Base-by-base conservation (phyloP, 2,888 invertebrate species). In the Netelia melanura region DNA sequence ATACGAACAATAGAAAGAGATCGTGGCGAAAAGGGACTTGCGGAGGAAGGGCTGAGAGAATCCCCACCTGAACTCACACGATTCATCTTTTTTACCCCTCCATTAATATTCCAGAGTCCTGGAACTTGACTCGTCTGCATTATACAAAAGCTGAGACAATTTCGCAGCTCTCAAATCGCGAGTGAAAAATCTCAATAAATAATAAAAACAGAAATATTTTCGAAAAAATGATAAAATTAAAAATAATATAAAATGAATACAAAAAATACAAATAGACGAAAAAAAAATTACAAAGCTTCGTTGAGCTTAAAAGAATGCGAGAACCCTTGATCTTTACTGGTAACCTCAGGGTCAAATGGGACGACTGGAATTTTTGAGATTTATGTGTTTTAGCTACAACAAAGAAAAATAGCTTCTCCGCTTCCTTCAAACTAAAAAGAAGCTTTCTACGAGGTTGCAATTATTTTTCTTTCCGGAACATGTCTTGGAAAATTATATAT, bases 51-150 rank as follows among this genome's bases (percentile, higher is more conserved):
- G 9, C 23, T n/a, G 58, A n/a, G 14, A 52, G 65, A 72, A 72
- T 64, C 56, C 65, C 58, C 71, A 80, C 58, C 44, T 72, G 72
- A 72, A 54, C 72, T 62, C 11, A 8, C n/a, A n/a, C 64, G 5
- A 64, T 64, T 64, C 64, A 58, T 72, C 43, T 30, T 61, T 65
- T 54, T 65, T 17, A 8, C 2, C 17, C 58, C 30, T 80, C 64
- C 71, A 48, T 64, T 64, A 71, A 72, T 79, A 23, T 71, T 79
- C 43, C 21, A 44, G 44, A 72, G n/a, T 54, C 10, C 38, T 5
- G 8, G 43, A 68, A 52, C 48, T 68, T 52, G 23, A 68, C 48
- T 68, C 14, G 11, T 52, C 25, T 10, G 14, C 14, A 52, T 25
- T 68, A 23, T 68, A 25, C 10, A 67, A 48, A 23, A 68, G 48